Evolutionary conservation across 2,113 vertebrate genomes (phyloP), one percentile per base, ranked within the genome.

Genomic region (Tetrax tetrax): DNA sequence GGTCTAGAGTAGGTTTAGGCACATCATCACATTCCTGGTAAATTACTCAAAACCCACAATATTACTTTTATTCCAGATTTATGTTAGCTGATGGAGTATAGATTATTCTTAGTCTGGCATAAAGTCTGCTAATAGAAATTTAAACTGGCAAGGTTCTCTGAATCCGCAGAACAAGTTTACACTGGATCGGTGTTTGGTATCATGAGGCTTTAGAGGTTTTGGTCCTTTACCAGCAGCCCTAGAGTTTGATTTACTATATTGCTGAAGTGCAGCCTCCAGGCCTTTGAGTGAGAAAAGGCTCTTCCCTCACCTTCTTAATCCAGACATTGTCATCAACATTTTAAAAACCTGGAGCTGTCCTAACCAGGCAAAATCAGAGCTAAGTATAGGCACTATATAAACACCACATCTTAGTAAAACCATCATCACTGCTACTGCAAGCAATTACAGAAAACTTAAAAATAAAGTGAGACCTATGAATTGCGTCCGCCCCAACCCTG

Each of bases 141-240:
- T 60, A 89, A 69, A 69, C 68, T 74, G 77, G 72, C 80, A 93
- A 18, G 0, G 0, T 22, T 69, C 72, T 64, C 89, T 45, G 14
- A 83, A 93, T 53, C n/a, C 4, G 0, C 83, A 89, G 50, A 89
- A 93, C 93, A 94, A 91, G 89, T 93, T 96, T 63, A 81, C 35
- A 87, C 89, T 91, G 89, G 95, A 83, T 33, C 83, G 31, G 31
- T 22, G 28, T 19, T 48, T 57, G 29, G 38, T 80, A 69, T n/a
- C 37, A 22, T 6, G 24, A 76, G 66, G 50, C 10, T 86, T 92
- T 38, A 61, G 66, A 88, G 79, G 71, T 77, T 96, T 94, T 89
- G 80, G 41, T 53, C 43, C 21, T 72, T 71, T 21, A 74, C 63
- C 75, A 94, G 63, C 33, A 72, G 66, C 70, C 71, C 54, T 11